phyloP scores from a whole-genome alignment of 2,888 invertebrate species.

The Chrysolina americana region DNA sequence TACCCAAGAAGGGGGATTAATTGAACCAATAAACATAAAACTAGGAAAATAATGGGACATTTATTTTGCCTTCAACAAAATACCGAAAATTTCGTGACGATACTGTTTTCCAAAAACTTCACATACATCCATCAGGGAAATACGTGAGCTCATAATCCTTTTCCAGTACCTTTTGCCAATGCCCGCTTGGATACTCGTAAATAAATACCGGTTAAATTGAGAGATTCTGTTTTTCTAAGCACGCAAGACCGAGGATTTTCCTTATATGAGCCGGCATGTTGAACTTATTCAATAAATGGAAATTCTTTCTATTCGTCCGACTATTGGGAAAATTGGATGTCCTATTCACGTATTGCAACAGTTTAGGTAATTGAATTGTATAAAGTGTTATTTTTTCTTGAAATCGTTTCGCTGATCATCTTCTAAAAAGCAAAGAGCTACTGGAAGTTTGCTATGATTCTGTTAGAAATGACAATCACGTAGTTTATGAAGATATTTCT shows the following conservation, averaged over 20 bases:
- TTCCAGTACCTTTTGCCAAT: constrained; percentile 36
- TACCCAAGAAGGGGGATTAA: no score
- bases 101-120: background rate
- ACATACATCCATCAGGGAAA: constrained; percentile 5
- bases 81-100: background rate
- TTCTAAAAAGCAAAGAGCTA: background rate
- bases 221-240: constrained; percentile 47
- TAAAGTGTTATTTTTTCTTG: background rate
- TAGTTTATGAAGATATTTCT: no score
- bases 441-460: no score
- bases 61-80: background rate
- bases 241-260: constrained; percentile 31
- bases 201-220: constrained; percentile 49
- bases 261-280: constrained; percentile 17
- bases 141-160: constrained; percentile 42
- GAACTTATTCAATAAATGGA: constrained; percentile 41
- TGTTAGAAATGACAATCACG: no score
- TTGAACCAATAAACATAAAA: no score
- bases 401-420: background rate
- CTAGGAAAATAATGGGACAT: no score
- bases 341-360: constrained; percentile 31
- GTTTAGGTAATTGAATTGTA: constrained; percentile 33
- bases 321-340: constrained; percentile 37
- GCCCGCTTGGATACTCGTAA: constrained; percentile 36
- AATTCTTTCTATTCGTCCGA: constrained; percentile 40